These are phyloP conservation scores for Heteromormyrus szaboi DNA, from an alignment of 2,797 vertebrate genomes.

Conservation along the genomic window DNA sequence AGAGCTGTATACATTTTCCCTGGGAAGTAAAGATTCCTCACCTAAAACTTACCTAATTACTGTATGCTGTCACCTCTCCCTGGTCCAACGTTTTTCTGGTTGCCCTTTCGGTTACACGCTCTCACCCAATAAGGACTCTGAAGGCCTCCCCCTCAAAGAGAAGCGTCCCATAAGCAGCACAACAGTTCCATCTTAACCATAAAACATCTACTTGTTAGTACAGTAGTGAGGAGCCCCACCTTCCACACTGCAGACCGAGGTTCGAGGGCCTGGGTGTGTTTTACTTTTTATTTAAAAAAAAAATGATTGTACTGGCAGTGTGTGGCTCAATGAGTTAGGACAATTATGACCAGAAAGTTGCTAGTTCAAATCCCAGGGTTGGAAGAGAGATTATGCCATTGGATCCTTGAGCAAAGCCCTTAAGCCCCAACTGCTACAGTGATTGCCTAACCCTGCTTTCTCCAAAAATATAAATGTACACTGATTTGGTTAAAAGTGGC, in stretches of 20 bases:
- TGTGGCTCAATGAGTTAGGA: neutral
- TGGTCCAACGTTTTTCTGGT: neutral
- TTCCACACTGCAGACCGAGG: neutral
- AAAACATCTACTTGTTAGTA: neutral
- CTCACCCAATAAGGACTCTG: neutral
- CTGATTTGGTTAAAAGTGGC: neutral
- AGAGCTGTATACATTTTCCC: neutral
- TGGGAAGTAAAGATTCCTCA: neutral
- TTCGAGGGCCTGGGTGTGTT: neutral
- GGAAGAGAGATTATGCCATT: neutral
- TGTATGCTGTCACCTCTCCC: neutral
- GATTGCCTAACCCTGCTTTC: neutral
- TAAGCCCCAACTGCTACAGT: neutral
- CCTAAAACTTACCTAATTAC: neutral
- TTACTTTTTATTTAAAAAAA: neutral
- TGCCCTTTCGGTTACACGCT: neutral
- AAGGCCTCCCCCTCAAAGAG: neutral
- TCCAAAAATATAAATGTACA: neutral
- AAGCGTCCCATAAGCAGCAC: neutral
- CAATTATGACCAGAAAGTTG: neutral
- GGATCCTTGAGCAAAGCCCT: neutral
- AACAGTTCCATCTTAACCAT: neutral
- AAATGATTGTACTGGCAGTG: neutral
- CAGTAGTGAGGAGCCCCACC: neutral
- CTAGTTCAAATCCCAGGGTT: neutral